phyloP scores from a whole-genome alignment of 2,797 vertebrate species.

The Argentina silus region DNA sequence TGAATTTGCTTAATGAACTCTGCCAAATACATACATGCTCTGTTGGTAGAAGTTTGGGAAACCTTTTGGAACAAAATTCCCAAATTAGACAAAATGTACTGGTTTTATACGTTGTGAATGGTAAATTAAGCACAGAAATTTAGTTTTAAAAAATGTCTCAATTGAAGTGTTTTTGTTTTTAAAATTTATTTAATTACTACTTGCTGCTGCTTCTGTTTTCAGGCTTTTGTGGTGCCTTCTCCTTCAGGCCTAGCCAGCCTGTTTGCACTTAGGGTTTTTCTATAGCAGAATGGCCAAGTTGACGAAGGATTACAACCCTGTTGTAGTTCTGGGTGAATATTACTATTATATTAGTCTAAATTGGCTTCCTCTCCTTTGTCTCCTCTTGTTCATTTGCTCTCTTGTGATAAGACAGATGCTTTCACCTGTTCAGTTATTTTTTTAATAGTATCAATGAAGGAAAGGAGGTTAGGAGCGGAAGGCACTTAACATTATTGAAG shows the following conservation, averaged over 20 bases:
- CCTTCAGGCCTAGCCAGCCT: constrained; percentile 2
- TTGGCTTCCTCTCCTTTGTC: too few relatives aligned
- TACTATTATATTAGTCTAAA: too few relatives aligned
- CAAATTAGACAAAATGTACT: neutral
- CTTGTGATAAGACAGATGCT: too few relatives aligned
- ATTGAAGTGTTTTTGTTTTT: constrained; percentile 1
- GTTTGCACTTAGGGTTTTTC: neutral
- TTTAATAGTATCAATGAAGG: neutral
- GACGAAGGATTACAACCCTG: too few relatives aligned
- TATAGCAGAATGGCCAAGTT: neutral
- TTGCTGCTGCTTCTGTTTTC: constrained; percentile 28
- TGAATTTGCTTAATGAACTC: neutral
- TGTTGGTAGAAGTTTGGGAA: neutral
- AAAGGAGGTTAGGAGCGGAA: neutral
- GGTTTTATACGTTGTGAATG: neutral
- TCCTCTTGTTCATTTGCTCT: too few relatives aligned
- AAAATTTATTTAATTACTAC: constrained; percentile 1
- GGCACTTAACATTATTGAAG: neutral
- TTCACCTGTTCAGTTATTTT: too few relatives aligned
- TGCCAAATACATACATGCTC: neutral
- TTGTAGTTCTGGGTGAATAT: too few relatives aligned
- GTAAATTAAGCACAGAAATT: constrained; percentile 9
- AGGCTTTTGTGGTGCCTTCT: constrained; percentile 9
- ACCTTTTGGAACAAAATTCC: neutral
- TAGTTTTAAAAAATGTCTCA: constrained; percentile 6